Conservation (phyloP, 2,888 invertebrate species). For the Synergus umbraculus region DNA sequence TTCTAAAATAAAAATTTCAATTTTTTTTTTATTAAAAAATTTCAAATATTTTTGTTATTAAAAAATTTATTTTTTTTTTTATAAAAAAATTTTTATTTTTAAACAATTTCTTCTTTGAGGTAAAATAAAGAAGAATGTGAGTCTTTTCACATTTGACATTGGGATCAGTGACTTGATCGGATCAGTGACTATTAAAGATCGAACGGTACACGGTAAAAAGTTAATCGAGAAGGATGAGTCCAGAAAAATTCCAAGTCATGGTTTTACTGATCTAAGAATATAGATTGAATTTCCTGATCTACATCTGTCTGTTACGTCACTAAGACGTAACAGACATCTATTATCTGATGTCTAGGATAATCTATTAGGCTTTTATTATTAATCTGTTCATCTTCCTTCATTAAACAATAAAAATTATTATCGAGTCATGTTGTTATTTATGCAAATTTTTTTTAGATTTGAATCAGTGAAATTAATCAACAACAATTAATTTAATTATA, state of each 20-base stretch:
- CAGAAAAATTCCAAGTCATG: constrained; percentile 8
- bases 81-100: not conserved
- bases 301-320: not conserved
- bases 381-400: too few relatives aligned
- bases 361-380: not conserved
- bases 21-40: not conserved
- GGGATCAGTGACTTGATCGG: not conserved
- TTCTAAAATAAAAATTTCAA: not conserved
- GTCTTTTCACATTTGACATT: constrained; percentile 2
- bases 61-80: not conserved
- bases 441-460: too few relatives aligned
- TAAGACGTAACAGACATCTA: too few relatives aligned
- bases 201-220: not conserved
- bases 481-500: too few relatives aligned
- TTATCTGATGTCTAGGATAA: not conserved
- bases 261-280: not conserved
- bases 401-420: too few relatives aligned
- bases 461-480: too few relatives aligned
- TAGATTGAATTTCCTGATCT: not conserved
- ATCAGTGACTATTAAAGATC: constrained; percentile 16
- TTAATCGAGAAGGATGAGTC: constrained; percentile 10
- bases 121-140: not conserved
- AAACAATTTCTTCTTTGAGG: not conserved
- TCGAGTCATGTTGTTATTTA: too few relatives aligned
- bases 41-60: too few relatives aligned